phyloP scores from a whole-genome alignment of 2,113 vertebrate genomes.

The Ascaphus truei region DNA sequence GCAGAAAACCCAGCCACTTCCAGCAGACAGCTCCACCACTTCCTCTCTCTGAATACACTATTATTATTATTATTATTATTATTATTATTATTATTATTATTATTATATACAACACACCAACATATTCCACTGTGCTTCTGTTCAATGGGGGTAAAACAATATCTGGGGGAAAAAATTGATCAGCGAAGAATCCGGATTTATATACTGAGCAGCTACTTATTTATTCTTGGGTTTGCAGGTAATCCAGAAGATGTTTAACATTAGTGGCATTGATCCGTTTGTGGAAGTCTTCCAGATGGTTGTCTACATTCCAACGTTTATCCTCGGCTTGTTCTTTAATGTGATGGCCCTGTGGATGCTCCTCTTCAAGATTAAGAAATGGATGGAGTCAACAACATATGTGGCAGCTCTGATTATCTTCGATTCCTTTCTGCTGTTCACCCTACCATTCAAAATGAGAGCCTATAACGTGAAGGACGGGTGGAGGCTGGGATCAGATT shows the following conservation, averaged over 20 bases:
- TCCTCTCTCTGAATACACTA: too few relatives aligned
- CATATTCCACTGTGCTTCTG: too few relatives aligned
- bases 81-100: too few relatives aligned
- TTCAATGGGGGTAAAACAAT: too few relatives aligned
- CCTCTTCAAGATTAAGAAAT: conserved; percentile 50
- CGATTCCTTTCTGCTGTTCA: conserved; percentile 61
- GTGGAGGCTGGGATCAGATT: conserved; percentile 45
- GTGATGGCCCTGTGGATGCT: conserved; percentile 54
- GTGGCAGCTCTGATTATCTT: conserved; percentile 58
- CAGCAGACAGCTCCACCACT: too few relatives aligned
- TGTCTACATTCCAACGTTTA: conserved; percentile 51
- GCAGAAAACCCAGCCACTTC: too few relatives aligned
- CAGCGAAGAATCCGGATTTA: too few relatives aligned
- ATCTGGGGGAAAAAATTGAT: too few relatives aligned
- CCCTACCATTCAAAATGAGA: conserved; percentile 64
- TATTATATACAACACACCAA: too few relatives aligned
- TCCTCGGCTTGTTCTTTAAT: conserved; percentile 58
- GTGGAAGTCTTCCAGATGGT: conserved; percentile 54
- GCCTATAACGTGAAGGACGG: conserved; percentile 41
- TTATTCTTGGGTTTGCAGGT: too few relatives aligned
- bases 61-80: too few relatives aligned
- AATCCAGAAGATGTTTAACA: background rate
- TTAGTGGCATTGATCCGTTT: background rate
- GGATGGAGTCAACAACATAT: conserved; percentile 58
- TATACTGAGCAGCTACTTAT: too few relatives aligned